These are phyloP conservation scores for Philopedon plagiatum DNA, from an alignment of 2,888 invertebrate species.

Conservation along the genomic window DNA sequence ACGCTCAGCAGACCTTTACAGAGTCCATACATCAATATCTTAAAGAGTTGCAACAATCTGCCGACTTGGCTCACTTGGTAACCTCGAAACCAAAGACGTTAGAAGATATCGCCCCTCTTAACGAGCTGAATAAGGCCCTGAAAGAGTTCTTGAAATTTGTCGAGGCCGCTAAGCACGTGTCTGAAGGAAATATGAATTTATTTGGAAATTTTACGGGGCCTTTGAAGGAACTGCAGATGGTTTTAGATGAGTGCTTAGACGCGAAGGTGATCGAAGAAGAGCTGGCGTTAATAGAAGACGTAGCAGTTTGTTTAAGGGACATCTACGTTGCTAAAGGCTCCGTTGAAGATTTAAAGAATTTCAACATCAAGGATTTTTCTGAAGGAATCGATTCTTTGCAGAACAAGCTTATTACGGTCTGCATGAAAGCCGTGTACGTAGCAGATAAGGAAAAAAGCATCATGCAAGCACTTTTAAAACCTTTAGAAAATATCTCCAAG, in stretches of 20 bases:
- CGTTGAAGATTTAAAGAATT: conserved; percentile 39
- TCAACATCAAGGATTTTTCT: conserved; percentile 58
- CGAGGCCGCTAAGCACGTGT: conserved; percentile 58
- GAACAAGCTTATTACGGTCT: conserved; percentile 64
- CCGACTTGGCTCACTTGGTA: conserved; percentile 59
- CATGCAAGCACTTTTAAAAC: conserved; percentile 61
- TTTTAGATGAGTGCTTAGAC: conserved; percentile 56
- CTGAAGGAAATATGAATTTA: conserved; percentile 58
- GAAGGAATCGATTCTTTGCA: conserved; percentile 62
- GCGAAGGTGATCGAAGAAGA: conserved; percentile 59
- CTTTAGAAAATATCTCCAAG: conserved; percentile 64
- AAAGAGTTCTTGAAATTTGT: conserved; percentile 61
- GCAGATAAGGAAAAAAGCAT: conserved; percentile 59
- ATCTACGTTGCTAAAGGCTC: conserved; percentile 48
- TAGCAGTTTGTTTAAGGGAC: conserved; percentile 58
- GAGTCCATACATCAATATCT: conserved; percentile 55
- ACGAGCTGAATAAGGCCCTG: conserved; percentile 59
- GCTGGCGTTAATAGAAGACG: conserved; percentile 57
- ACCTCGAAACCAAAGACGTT: conserved; percentile 50
- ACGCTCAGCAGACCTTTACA: conserved; percentile 52
- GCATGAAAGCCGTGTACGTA: conserved; percentile 63
- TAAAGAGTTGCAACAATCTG: conserved; percentile 57
- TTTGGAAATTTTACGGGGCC: conserved; percentile 60
- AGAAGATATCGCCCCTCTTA: conserved; percentile 51
- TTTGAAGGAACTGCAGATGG: conserved; percentile 58